These are phyloP conservation scores for Myxocyprinus asiaticus DNA, from an alignment of 2,113 vertebrate species.

Conservation along the genomic window DNA sequence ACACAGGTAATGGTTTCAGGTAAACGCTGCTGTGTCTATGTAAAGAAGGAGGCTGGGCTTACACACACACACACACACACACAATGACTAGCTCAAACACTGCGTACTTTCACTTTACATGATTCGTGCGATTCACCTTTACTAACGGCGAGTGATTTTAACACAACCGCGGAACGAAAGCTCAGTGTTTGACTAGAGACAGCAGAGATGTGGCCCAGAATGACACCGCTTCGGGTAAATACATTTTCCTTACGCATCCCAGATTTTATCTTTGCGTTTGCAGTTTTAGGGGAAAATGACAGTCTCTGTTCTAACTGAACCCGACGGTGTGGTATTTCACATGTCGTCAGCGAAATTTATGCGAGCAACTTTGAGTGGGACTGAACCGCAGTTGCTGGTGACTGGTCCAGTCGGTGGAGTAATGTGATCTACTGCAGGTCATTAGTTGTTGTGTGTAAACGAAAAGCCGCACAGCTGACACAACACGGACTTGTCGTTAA, in stretches of 20 bases:
- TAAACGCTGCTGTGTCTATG: conserved; percentile 37
- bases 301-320: conserved; percentile 8
- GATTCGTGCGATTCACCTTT: conserved; percentile 50
- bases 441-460: conserved; percentile 63
- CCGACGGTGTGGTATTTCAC: conserved; percentile 32
- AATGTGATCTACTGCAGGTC: conserved; percentile 50
- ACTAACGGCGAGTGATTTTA: conserved; percentile 28
- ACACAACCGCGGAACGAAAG: not conserved
- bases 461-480: conserved; percentile 49
- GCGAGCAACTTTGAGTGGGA: conserved; percentile 19
- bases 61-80: conserved; percentile 18
- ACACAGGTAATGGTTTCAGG: conserved; percentile 48
- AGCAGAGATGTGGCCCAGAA: not conserved
- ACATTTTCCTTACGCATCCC: conserved; percentile 2
- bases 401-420: conserved; percentile 21
- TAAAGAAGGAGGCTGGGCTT: conserved; percentile 58
- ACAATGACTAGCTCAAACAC: conserved; percentile 40
- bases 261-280: conserved; percentile 44
- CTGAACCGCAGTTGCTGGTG: conserved; percentile 11
- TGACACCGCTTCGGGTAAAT: not conserved
- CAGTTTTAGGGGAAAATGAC: conserved; percentile 40
- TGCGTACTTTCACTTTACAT: conserved; percentile 45
- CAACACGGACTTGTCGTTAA: conserved; percentile 45
- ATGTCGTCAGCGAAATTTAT: conserved; percentile 48
- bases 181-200: not conserved